These are phyloP conservation scores for Drosophila affinis DNA, from an alignment of 2,888 invertebrate species.

Conservation along the genomic window DNA sequence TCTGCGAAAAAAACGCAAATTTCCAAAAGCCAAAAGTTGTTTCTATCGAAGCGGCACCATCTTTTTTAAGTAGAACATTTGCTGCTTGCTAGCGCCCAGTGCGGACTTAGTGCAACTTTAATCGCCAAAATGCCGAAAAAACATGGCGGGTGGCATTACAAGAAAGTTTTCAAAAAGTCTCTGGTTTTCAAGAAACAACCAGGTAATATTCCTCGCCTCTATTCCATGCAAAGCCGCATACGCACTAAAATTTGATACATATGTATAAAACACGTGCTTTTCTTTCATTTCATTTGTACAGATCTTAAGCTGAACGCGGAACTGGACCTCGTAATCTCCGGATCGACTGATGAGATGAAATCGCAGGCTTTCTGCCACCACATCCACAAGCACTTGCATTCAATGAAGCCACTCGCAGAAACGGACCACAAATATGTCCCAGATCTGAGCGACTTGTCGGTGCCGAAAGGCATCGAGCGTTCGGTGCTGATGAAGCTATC, in stretches of 20 bases:
- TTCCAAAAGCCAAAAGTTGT: too few relatives aligned
- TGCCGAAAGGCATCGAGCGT: slow-evolving; percentile 1
- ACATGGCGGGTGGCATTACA: neutral
- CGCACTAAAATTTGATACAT: too few relatives aligned
- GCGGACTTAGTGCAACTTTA: too few relatives aligned
- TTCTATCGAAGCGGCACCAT: too few relatives aligned
- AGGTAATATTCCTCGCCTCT: neutral
- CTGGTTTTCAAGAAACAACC: rapidly evolving
- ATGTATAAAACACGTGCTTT: too few relatives aligned
- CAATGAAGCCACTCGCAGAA: neutral
- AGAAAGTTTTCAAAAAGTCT: neutral
- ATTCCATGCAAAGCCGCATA: too few relatives aligned
- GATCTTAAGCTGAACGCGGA: neutral
- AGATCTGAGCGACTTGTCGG: slow-evolving; percentile 1
- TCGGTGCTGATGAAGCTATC: slow-evolving; percentile 15
- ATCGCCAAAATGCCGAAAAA: neutral
- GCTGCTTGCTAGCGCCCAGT: too few relatives aligned
- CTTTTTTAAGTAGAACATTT: too few relatives aligned
- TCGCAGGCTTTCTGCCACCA: neutral
- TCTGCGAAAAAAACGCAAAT: too few relatives aligned
- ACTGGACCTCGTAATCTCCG: neutral
- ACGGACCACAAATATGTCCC: slow-evolving; percentile 26
- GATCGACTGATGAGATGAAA: neutral
- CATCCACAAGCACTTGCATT: neutral
- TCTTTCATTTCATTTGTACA: neutral